Conservation (phyloP, 2,113 vertebrate genomes). For the Hydropotes inermis region DNA sequence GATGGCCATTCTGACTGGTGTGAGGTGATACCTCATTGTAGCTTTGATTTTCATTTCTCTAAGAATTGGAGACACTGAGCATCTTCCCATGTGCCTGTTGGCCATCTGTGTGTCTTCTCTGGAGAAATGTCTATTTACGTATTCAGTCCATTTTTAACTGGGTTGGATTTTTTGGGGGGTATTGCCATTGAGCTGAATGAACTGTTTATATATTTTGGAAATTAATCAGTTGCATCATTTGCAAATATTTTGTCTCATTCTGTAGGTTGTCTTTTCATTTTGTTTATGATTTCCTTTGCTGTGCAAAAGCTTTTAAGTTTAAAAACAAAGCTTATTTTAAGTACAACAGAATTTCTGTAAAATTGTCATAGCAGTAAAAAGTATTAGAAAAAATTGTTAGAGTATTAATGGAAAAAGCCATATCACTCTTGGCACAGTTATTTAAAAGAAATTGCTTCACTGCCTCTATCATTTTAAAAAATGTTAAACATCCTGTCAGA, state of each 20-base stretch:
- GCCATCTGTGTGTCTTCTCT: not conserved
- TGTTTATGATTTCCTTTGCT: not conserved
- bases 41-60: not conserved
- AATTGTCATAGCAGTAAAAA: constrained; percentile 24
- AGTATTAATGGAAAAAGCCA: constrained; percentile 48
- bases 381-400: not conserved
- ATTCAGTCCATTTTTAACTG: not conserved
- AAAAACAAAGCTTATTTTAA: constrained; percentile 49
- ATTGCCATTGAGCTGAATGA: not conserved
- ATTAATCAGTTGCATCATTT: not conserved
- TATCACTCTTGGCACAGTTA: constrained; percentile 27
- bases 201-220: not conserved
- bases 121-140: not conserved
- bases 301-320: not conserved
- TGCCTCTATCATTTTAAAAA: constrained; percentile 33
- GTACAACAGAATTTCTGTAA: constrained; percentile 50
- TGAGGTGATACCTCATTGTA: not conserved
- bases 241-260: not conserved
- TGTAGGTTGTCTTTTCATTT: not conserved
- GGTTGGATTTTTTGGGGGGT: not conserved
- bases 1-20: not conserved
- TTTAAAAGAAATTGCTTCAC: constrained; percentile 26
- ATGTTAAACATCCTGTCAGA: constrained; percentile 41
- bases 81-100: not conserved
- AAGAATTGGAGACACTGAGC: not conserved